Conservation (phyloP, 1,140 invertebrate species). For the Mamestra configurata region DNA sequence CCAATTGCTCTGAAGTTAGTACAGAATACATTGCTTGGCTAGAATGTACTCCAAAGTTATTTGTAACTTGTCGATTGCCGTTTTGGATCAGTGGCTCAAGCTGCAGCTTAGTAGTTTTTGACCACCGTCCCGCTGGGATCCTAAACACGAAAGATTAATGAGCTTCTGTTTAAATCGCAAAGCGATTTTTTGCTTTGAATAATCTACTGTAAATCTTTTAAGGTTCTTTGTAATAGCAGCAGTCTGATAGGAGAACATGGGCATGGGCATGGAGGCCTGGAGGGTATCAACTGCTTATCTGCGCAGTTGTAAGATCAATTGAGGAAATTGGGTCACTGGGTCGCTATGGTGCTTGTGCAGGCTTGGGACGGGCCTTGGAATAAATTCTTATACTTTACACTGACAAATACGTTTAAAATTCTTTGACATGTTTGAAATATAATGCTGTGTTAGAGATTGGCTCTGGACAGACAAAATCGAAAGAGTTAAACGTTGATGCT, state of each 20-base stretch:
- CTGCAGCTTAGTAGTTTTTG: neutral
- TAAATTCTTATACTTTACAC: neutral
- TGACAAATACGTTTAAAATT: too few relatives aligned
- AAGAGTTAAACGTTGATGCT: neutral
- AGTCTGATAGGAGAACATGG: neutral
- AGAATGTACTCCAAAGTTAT: neutral
- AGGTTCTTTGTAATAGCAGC: neutral
- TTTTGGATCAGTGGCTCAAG: neutral
- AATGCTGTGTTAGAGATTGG: neutral
- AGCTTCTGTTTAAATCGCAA: neutral
- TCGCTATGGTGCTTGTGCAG: neutral
- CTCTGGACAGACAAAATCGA: neutral
- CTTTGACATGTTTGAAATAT: neutral
- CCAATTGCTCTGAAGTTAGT: neutral
- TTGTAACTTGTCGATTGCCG: neutral
- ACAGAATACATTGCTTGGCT: neutral
- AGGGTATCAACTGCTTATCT: slow-evolving; percentile 11
- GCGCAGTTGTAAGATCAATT: slow-evolving; percentile 25
- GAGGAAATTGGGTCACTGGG: slow-evolving; percentile 18
- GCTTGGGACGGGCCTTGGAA: neutral
- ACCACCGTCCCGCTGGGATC: neutral
- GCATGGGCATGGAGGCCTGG: neutral
- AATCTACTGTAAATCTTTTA: neutral
- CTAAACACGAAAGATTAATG: slow-evolving; percentile 3
- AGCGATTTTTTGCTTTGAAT: neutral